Conservation (phyloP, 2,113 vertebrate genomes). For the Neoarius graeffei region DNA sequence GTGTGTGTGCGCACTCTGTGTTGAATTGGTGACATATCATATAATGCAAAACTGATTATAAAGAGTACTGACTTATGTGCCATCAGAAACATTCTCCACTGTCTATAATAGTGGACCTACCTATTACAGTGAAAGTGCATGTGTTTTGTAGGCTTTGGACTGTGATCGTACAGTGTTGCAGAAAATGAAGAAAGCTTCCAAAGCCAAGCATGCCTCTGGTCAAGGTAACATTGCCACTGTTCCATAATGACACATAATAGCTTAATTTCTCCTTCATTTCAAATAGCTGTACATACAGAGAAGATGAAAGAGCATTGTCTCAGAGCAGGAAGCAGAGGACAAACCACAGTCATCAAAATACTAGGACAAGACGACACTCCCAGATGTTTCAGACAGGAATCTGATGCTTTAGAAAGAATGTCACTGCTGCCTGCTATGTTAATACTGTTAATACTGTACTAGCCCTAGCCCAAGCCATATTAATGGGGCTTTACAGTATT, state of each 20-base stretch:
- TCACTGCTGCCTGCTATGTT: neutral
- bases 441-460: neutral
- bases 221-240: conserved; percentile 62
- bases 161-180: conserved; percentile 67
- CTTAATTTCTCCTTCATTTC: neutral
- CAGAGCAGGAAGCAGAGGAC: neutral
- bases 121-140: no score
- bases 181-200: conserved; percentile 76
- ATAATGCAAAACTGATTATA: neutral
- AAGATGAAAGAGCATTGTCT: neutral
- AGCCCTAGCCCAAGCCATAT: neutral
- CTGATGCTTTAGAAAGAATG: neutral
- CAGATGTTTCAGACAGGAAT: neutral
- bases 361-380: neutral
- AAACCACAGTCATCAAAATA: neutral
- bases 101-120: no score
- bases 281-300: neutral
- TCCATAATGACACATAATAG: neutral
- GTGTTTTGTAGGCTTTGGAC: conserved; percentile 65
- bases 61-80: neutral
- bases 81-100: no score
- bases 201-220: conserved; percentile 68
- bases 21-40: neutral
- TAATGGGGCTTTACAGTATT: neutral
- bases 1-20: neutral